Conservation (phyloP, 2,888 invertebrate species). For the Drosophila birchii region DNA sequence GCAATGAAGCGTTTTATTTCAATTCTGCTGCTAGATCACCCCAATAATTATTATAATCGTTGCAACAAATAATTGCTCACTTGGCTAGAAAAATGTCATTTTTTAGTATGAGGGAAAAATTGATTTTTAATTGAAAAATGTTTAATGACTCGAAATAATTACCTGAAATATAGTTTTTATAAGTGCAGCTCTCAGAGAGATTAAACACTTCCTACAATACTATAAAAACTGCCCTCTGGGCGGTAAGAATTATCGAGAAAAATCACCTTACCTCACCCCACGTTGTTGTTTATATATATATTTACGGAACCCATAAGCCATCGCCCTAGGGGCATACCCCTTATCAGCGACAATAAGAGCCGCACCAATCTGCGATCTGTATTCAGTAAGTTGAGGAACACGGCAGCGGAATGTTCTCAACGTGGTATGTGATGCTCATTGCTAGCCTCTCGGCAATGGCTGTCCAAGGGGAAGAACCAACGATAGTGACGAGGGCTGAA, state of each 20-base stretch:
- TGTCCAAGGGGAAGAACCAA: slow-evolving; percentile 60
- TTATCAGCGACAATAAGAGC: slow-evolving; percentile 66
- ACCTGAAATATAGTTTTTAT: too few relatives aligned
- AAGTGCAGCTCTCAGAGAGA: too few relatives aligned
- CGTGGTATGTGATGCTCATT: slow-evolving; percentile 15
- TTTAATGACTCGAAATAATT: neutral
- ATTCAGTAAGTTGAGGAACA: slow-evolving; percentile 47
- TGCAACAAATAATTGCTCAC: neutral
- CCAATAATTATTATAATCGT: neutral
- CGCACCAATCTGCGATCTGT: slow-evolving; percentile 7
- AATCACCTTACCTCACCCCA: slow-evolving; percentile 16
- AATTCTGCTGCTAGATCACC: neutral
- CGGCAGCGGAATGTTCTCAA: slow-evolving; percentile 46
- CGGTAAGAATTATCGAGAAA: slow-evolving; percentile 16
- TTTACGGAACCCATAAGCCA: slow-evolving; percentile 20
- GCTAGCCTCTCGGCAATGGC: slow-evolving; percentile 22
- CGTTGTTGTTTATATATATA: neutral
- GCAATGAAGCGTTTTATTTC: neutral
- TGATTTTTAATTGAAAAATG: neutral
- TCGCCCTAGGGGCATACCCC: slow-evolving; percentile 16
- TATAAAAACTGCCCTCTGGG: neutral
- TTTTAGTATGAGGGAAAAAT: too few relatives aligned
- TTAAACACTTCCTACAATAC: too few relatives aligned
- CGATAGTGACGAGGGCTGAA: slow-evolving; percentile 86
- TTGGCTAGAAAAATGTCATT: neutral